phyloP scores from a whole-genome alignment of 2,888 invertebrate species.

The Drosophila lacicola region DNA sequence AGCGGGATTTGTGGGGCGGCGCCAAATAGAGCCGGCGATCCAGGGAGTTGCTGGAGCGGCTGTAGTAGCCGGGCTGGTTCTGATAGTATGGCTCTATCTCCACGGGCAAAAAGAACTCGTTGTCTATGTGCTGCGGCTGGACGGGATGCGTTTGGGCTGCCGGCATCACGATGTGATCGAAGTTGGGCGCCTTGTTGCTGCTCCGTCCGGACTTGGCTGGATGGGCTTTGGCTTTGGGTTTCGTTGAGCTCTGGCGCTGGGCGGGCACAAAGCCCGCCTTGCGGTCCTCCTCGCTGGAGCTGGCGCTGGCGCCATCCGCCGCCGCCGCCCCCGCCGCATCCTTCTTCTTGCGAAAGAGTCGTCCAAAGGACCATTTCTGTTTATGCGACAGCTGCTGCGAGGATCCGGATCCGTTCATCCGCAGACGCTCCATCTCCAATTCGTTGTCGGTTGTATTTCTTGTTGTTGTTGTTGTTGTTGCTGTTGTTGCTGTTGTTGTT shows the following conservation, averaged over 20 bases:
- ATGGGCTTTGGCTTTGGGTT: conserved; percentile 35
- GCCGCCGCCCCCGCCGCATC: conserved; percentile 85
- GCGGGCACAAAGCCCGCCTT: conserved; percentile 84
- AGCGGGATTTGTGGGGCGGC: conserved; percentile 63
- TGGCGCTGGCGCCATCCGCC: conserved; percentile 70
- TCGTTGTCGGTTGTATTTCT: conserved; percentile 23
- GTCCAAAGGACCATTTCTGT: conserved; percentile 92
- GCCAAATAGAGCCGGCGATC: conserved; percentile 65
- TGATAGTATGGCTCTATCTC: conserved; percentile 79
- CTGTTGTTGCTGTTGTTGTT: conserved; percentile 25
- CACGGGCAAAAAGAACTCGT: conserved; percentile 84
- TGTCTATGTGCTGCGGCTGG: conserved; percentile 83
- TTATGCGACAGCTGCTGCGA: conserved; percentile 82
- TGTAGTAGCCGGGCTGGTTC: conserved; percentile 68
- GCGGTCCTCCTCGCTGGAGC: conserved; percentile 85
- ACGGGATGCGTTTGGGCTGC: conserved; percentile 28
- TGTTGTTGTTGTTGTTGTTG: conserved; percentile 80
- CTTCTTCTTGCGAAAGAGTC: conserved; percentile 91
- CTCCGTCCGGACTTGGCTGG: conserved; percentile 23
- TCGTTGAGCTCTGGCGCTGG: conserved; percentile 73
- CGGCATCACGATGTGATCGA: conserved; percentile 88
- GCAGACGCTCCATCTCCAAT: conserved; percentile 66
- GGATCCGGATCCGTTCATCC: conserved; percentile 59
- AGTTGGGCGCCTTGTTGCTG: conserved; percentile 67
- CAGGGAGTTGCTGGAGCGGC: conserved; percentile 79